Conservation (phyloP, 2,113 vertebrate genomes). For the Talpa occidentalis region DNA sequence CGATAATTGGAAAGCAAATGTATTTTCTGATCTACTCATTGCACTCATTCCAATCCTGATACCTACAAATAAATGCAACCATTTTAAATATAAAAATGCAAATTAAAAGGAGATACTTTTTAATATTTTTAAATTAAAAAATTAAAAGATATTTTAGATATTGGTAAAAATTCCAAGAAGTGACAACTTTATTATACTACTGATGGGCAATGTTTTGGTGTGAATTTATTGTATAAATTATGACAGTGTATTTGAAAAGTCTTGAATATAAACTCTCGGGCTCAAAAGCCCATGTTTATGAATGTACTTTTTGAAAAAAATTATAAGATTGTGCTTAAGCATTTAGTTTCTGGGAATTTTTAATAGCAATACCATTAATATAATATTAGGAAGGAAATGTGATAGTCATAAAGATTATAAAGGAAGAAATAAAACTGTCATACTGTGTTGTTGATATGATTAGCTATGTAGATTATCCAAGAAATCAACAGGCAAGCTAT, state of each 20-base stretch:
- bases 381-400: neutral
- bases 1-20: neutral
- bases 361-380: neutral
- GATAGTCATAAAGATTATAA: neutral
- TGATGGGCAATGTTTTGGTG: neutral
- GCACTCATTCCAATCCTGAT: neutral
- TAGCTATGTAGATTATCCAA: neutral
- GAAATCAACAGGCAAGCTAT: neutral
- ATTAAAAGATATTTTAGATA: neutral
- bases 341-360: neutral
- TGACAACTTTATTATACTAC: neutral
- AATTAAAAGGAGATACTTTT: neutral
- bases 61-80: neutral
- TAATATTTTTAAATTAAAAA: neutral
- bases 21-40: neutral
- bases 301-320: neutral
- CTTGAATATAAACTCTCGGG: neutral
- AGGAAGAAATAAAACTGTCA: neutral
- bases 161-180: neutral
- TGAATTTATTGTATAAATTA: neutral
- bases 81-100: neutral
- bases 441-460: neutral
- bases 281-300: neutral
- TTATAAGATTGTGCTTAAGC: neutral
- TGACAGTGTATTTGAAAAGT: neutral